Conservation (phyloP, 1,140 invertebrate genomes). For the Leptinotarsa lineolata region DNA sequence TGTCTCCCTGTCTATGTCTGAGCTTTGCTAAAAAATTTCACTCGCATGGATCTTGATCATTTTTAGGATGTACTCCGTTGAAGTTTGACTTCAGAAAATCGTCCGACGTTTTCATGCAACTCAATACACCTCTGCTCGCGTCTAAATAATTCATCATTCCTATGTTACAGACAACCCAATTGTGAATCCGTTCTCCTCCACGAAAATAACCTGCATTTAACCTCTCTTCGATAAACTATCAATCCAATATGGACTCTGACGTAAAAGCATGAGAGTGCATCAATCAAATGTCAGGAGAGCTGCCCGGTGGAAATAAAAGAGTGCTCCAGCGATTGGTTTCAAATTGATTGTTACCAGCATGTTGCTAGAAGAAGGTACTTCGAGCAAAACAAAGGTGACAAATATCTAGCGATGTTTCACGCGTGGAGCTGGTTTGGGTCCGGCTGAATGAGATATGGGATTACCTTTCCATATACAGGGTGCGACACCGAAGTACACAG, state of each 20-base stretch:
- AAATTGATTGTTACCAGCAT: constrained; percentile 21
- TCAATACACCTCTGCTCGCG: not conserved
- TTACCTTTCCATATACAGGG: too few species aligned
- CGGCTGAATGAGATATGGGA: too few species aligned
- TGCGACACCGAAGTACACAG: too few species aligned
- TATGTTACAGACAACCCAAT: not conserved
- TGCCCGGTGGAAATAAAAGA: constrained; percentile 16
- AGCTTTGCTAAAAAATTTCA: too few species aligned
- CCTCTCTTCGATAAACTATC: constrained; percentile 16
- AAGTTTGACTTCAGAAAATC: too few species aligned
- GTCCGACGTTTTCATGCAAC: too few species aligned
- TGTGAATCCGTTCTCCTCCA: constrained; percentile 17
- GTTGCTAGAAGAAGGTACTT: constrained; percentile 3
- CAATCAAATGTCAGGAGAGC: constrained; percentile 18
- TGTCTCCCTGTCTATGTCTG: too few species aligned
- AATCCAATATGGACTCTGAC: constrained; percentile 18
- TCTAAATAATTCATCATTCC: not conserved
- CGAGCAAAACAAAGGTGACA: constrained; percentile 1
- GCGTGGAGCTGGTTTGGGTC: too few species aligned
- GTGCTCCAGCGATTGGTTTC: constrained; percentile 10
- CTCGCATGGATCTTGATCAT: too few species aligned
- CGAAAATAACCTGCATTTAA: constrained; percentile 15
- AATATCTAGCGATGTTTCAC: constrained; percentile 11
- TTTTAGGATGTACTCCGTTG: too few species aligned
- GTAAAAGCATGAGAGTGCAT: constrained; percentile 18